These are phyloP conservation scores for Euschistus heros DNA, from an alignment of 1,140 invertebrate species.

Conservation along the genomic window DNA sequence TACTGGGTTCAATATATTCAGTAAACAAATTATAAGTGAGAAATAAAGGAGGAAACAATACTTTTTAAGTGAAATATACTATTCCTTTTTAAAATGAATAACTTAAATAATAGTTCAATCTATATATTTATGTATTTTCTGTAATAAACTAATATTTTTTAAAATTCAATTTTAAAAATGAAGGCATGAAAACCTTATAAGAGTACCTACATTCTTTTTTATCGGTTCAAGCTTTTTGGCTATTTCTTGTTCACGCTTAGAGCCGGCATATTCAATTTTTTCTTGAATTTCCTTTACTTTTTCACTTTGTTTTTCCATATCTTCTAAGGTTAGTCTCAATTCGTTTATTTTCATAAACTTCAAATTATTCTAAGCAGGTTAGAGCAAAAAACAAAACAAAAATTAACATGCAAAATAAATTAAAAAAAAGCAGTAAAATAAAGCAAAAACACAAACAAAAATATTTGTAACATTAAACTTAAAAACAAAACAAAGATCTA, in stretches of 20 bases:
- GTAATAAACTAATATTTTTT: not conserved
- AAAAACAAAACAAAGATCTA: slow-evolving; percentile 2
- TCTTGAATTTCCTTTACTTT: slow-evolving; percentile 62
- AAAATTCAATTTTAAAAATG: slow-evolving; percentile 25
- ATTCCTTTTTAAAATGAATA: too few relatives aligned
- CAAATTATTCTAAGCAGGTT: slow-evolving; percentile 43
- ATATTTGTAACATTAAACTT: not conserved
- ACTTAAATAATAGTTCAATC: not conserved
- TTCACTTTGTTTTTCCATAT: slow-evolving; percentile 47
- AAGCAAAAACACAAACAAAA: slow-evolving; percentile 4
- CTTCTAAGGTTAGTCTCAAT: slow-evolving; percentile 50
- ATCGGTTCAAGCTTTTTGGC: slow-evolving; percentile 67
- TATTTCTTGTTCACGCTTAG: slow-evolving; percentile 66
- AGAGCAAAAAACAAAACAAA: slow-evolving; percentile 20
- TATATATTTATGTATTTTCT: not conserved
- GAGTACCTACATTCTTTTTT: slow-evolving; percentile 57
- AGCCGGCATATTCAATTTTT: slow-evolving; percentile 60
- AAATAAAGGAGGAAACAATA: too few relatives aligned
- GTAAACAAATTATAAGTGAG: too few relatives aligned
- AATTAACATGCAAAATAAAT: slow-evolving; percentile 15
- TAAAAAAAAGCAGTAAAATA: slow-evolving; percentile 3
- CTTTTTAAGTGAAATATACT: too few relatives aligned
- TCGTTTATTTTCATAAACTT: slow-evolving; percentile 46
- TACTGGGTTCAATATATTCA: too few relatives aligned
- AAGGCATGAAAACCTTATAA: not conserved